Evolutionary conservation across 53 echinoderm and acorn worm species (phyloP).

Genomic region (Apostichopus leukothele): DNA sequence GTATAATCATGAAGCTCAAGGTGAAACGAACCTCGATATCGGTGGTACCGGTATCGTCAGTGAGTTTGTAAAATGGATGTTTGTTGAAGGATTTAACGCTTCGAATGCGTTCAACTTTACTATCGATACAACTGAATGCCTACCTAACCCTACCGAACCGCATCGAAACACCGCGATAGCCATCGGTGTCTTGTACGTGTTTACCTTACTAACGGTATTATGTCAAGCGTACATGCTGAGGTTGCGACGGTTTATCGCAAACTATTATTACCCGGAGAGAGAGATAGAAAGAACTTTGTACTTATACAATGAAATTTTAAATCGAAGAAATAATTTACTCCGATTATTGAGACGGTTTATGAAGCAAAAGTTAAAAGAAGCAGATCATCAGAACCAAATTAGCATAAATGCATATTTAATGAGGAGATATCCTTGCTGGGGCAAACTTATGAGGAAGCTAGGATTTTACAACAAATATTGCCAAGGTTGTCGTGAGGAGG

Average conservation of each 20-base stretch:
- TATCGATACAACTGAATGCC: constrained; percentile 69
- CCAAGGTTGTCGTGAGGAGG: constrained; percentile 69
- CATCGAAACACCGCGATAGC: constrained; percentile 57
- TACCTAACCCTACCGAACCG: constrained; percentile 66
- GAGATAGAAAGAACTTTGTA: constrained; percentile 75
- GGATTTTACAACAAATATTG: constrained; percentile 63
- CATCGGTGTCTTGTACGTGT: constrained; percentile 70
- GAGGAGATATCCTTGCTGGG: constrained; percentile 60
- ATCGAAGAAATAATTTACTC: constrained; percentile 68
- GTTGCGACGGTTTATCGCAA: constrained; percentile 72
- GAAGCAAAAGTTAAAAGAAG: constrained; percentile 68
- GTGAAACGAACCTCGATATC: constrained; percentile 62
- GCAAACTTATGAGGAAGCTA: constrained; percentile 56
- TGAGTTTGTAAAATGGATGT: constrained; percentile 59
- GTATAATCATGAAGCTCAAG: constrained; percentile 62
- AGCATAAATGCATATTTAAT: constrained; percentile 75
- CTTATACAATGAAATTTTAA: constrained; percentile 82
- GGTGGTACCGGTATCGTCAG: constrained; percentile 67
- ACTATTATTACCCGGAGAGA: constrained; percentile 86
- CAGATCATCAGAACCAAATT: constrained; percentile 56
- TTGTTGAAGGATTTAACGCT: constrained; percentile 76
- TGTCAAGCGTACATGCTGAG: constrained; percentile 86
- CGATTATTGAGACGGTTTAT: constrained; percentile 64
- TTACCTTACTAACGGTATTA: constrained; percentile 72
- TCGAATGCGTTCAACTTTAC: constrained; percentile 65